These are phyloP conservation scores for Brachionus rubens DNA, from an alignment of 1,140 invertebrate species.

Conservation along the genomic window DNA sequence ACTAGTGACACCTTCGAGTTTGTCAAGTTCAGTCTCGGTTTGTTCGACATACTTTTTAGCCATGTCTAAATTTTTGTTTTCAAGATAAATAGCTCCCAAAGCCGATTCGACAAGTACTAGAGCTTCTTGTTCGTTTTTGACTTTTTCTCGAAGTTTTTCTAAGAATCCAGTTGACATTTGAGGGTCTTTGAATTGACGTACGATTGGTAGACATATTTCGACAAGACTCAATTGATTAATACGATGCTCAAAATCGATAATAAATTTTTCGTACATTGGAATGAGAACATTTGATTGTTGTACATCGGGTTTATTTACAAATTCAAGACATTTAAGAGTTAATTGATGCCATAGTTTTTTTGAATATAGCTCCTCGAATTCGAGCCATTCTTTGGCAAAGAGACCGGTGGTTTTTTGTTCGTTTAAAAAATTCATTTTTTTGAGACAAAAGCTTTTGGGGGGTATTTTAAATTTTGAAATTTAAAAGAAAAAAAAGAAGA, in stretches of 20 bases:
- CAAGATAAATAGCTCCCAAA: constrained; percentile 77
- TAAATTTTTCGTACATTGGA: constrained; percentile 79
- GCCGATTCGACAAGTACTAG: constrained; percentile 77
- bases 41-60: constrained; percentile 86
- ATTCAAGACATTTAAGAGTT: constrained; percentile 76
- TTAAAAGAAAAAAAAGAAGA: background rate
- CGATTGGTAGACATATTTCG: constrained; percentile 76
- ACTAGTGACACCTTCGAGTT: constrained; percentile 81
- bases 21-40: constrained; percentile 78
- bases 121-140: constrained; percentile 81
- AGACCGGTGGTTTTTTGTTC: constrained; percentile 31
- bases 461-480: background rate
- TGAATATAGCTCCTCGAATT: constrained; percentile 30
- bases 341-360: constrained; percentile 84
- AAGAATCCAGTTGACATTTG: constrained; percentile 79
- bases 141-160: constrained; percentile 79
- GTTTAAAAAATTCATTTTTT: constrained; percentile 46
- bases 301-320: constrained; percentile 76
- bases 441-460: too few species aligned
- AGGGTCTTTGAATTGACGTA: constrained; percentile 72
- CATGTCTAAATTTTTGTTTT: constrained; percentile 74
- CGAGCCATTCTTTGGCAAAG: constrained; percentile 21
- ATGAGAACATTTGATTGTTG: constrained; percentile 73
- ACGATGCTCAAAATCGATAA: constrained; percentile 88
- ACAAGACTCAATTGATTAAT: constrained; percentile 87